Evolutionary conservation across 2,797 vertebrate genomes (phyloP).

Genomic region (Amblyraja radiata): DNA sequence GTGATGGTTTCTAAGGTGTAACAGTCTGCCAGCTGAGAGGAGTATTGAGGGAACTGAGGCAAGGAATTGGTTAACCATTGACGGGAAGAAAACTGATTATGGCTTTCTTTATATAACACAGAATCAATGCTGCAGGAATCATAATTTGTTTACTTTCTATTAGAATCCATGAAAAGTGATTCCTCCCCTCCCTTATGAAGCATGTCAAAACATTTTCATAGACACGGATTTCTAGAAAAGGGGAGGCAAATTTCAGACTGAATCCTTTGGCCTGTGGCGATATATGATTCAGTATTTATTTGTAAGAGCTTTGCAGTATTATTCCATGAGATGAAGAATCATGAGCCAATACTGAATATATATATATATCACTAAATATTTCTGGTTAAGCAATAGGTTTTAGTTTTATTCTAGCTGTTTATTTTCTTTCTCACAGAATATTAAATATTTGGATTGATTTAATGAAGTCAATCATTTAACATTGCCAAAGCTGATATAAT

Average conservation of each 20-base stretch:
- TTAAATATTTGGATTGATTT: not conserved
- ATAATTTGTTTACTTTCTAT: not conserved
- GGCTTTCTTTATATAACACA: not conserved
- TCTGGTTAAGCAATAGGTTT: slow-evolving; percentile 16
- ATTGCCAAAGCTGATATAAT: not conserved
- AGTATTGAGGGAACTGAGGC: not conserved
- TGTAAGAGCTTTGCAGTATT: not conserved
- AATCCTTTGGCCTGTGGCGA: not conserved
- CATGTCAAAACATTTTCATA: not conserved
- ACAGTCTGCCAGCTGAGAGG: not conserved
- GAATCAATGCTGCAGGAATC: not conserved
- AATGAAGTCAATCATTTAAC: not conserved
- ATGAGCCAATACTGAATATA: not conserved
- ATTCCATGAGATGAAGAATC: not conserved
- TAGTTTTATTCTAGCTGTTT: not conserved
- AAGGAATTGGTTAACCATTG: not conserved
- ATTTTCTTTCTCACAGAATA: not conserved
- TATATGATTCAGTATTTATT: not conserved
- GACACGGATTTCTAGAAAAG: not conserved
- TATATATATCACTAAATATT: not conserved
- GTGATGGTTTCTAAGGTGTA: not conserved
- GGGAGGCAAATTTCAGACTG: not conserved
- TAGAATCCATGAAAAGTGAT: not conserved
- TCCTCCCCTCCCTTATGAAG: not conserved
- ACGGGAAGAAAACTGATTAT: not conserved